phyloP scores from a whole-genome alignment of 2,888 invertebrate species.

The Rhagophthalmus giganteus region DNA sequence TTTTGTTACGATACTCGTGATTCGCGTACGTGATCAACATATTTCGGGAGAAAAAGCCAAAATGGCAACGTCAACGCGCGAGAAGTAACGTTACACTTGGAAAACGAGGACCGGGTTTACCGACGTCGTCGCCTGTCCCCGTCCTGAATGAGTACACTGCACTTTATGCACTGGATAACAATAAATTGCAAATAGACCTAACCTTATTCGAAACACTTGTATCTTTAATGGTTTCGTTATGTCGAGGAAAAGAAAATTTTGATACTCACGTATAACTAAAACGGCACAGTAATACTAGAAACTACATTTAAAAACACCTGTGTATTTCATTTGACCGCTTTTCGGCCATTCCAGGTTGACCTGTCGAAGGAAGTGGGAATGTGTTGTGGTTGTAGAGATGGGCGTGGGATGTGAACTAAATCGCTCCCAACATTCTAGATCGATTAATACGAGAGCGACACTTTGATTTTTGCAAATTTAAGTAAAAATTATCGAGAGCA shows the following conservation, averaged over 20 bases:
- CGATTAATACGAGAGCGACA: too few relatives aligned
- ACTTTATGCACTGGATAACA: slow-evolving; percentile 54
- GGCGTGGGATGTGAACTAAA: slow-evolving; percentile 18
- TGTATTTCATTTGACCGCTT: slow-evolving; percentile 57
- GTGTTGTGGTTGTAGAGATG: slow-evolving; percentile 40
- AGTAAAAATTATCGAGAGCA: too few relatives aligned
- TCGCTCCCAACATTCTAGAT: not conserved
- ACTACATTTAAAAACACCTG: slow-evolving; percentile 56
- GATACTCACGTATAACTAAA: slow-evolving; percentile 36
- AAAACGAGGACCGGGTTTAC: slow-evolving; percentile 43
- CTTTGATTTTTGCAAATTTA: too few relatives aligned
- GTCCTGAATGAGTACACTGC: slow-evolving; percentile 48
- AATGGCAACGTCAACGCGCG: slow-evolving; percentile 40
- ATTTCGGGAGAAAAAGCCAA: slow-evolving; percentile 5
- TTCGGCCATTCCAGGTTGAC: slow-evolving; percentile 58
- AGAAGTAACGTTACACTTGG: slow-evolving; percentile 52
- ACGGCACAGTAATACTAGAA: slow-evolving; percentile 42
- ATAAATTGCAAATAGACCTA: slow-evolving; percentile 42
- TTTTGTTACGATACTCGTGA: slow-evolving; percentile 1
- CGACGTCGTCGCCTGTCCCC: slow-evolving; percentile 37
- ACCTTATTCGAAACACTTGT: too few relatives aligned
- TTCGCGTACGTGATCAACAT: slow-evolving; percentile 4
- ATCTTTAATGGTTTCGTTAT: too few relatives aligned
- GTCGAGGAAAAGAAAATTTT: not conserved
- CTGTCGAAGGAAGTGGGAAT: slow-evolving; percentile 55